Base-by-base conservation (phyloP, 2,797 vertebrate species). In the Notamacropus eugenii region DNA sequence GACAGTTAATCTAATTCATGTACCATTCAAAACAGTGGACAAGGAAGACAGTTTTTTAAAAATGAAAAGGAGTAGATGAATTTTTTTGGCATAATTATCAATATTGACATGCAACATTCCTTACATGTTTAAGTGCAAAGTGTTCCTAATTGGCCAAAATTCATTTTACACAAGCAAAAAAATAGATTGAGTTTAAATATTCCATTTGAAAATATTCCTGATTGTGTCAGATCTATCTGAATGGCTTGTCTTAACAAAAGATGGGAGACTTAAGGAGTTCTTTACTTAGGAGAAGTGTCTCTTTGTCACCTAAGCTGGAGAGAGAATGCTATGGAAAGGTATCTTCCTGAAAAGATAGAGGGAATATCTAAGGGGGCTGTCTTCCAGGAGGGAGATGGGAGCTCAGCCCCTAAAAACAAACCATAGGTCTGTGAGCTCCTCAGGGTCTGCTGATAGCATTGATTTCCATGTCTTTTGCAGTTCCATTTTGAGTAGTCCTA, bases 1-100 rank as follows among this genome's bases (percentile, higher is more conserved):
- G 93, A 96, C 95, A 98, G 95, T 98, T 98, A 98, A 98, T 98
- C 97, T 98, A 98, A 98, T 98, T 98, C 97, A 97, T 96, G 27
- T 62, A 92, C 94, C 93, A 87, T 97, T 98, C 97, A 97, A 98
- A 98, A 97, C 92, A 92, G 58, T 93, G 96, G 93, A 92, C 40
- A 96, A 93, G 93, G 96, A 97, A 96, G 95, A 91, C 0, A 74
- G 94, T 52, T 96, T 96, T 92, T 93, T 90, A 90, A 82, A 31
- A 22, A 95, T 94, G 92, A 96, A 93, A 93, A 93, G 97, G 11
- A 56, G 91, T 54, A 92, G 94, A 90, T 97, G 93, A 11, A 54
- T 94, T 92, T 95, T 94, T 95, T 28, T 67, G 13, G 54, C 91
- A 27, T 91, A 24, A 54, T 95, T 94, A 92, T 54, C 24, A 58